Evolutionary conservation across 2,113 vertebrate genomes (phyloP).

Genomic region (Laticauda laticaudata): DNA sequence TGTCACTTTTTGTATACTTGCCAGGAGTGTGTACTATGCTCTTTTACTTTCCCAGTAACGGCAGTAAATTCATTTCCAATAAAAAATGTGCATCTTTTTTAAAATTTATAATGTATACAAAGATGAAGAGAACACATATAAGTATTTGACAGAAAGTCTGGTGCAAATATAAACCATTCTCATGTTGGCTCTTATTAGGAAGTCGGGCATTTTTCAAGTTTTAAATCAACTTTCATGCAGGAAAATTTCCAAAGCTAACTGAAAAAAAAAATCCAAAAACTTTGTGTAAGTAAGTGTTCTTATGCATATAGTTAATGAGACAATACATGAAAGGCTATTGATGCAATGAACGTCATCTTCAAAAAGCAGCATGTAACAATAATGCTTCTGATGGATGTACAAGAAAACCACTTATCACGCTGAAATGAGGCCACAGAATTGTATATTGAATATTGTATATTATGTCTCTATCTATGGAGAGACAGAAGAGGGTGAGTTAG

Average conservation of each 20-base stretch:
- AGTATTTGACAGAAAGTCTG: background rate
- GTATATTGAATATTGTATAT: too few species aligned
- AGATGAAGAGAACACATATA: background rate
- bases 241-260: constrained; percentile 2
- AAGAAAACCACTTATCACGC: background rate
- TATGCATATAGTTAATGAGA: background rate
- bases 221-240: constrained; percentile 37
- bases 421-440: background rate
- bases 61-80: background rate
- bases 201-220: constrained; percentile 39
- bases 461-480: background rate
- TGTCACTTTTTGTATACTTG: background rate
- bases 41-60: background rate
- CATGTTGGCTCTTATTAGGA: constrained; percentile 3
- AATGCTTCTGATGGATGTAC: background rate
- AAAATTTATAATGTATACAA: background rate
- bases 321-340: background rate
- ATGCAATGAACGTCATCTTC: background rate
- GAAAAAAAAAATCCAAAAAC: background rate
- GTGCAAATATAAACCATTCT: constrained; percentile 41
- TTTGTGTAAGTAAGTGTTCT: background rate
- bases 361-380: background rate
- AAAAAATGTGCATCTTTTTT: background rate
- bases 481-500: background rate
- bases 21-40: background rate